Evolutionary conservation across 2,113 vertebrate species (phyloP).

Genomic region (Drymodes brunneopygia): DNA sequence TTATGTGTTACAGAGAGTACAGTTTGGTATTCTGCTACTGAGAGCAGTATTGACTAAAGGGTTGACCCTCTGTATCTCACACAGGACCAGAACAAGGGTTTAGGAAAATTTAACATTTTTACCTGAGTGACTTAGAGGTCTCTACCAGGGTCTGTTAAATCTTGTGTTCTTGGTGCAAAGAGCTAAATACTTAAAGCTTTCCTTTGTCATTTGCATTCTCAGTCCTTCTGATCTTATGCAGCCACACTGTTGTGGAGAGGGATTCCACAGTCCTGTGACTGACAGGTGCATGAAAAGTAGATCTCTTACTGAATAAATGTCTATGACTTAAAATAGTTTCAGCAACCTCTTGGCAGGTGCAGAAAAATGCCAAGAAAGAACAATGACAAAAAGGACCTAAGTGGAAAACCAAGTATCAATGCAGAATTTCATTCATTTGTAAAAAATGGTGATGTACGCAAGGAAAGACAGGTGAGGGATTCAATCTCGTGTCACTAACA

Average conservation of each 20-base stretch:
- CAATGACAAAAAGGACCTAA: background rate
- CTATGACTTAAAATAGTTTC: background rate
- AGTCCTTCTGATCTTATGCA: background rate
- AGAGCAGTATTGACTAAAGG: background rate
- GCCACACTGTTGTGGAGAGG: background rate
- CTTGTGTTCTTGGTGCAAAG: background rate
- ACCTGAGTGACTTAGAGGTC: slow-evolving; percentile 32
- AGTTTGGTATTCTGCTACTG: background rate
- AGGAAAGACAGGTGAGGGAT: background rate
- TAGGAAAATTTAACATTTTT: slow-evolving; percentile 41
- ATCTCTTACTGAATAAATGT: background rate
- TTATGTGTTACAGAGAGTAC: background rate
- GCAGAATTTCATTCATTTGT: background rate
- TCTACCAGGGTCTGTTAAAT: background rate
- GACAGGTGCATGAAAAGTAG: background rate
- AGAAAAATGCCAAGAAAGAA: background rate
- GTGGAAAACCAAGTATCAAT: background rate
- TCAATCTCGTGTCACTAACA: background rate
- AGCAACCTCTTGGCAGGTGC: slow-evolving; percentile 1
- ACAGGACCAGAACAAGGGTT: background rate
- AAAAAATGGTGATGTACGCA: background rate
- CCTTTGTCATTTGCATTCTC: background rate
- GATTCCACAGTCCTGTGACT: background rate
- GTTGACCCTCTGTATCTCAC: background rate
- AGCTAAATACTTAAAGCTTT: slow-evolving; percentile 14